phyloP scores from a whole-genome alignment of 92 coral and sea anemone species.

The Phenganax subtilis region DNA sequence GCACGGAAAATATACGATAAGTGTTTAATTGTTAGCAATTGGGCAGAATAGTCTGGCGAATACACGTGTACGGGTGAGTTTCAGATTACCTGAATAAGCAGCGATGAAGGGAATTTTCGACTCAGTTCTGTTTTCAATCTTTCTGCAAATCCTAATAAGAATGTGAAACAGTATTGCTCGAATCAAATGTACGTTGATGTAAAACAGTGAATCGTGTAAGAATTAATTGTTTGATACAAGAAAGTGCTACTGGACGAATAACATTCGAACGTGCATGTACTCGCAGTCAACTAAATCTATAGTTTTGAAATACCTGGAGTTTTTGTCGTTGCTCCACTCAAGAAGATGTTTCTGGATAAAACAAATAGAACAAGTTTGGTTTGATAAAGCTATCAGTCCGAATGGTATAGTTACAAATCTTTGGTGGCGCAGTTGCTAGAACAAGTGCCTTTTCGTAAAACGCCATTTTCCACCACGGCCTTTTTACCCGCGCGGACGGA shows the following conservation, averaged over 20 bases:
- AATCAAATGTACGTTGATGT: not conserved
- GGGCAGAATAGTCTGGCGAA: not conserved
- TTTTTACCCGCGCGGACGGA: too few relatives aligned
- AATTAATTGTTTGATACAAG: not conserved
- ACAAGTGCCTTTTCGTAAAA: too few relatives aligned
- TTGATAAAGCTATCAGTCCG: not conserved
- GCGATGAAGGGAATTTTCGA: conserved; percentile 52
- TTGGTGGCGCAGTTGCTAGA: too few relatives aligned
- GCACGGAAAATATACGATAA: not conserved
- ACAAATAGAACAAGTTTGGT: not conserved
- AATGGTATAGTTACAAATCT: not conserved
- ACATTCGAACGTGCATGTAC: not conserved
- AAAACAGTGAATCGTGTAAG: too few relatives aligned
- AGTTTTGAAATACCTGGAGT: conserved; percentile 10
- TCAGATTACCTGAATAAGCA: conserved; percentile 59
- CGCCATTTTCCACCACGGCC: too few relatives aligned
- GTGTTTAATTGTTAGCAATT: not conserved
- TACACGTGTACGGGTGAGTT: not conserved
- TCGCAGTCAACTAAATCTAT: not conserved
- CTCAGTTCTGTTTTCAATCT: conserved; percentile 74
- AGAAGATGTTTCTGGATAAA: conserved; percentile 22
- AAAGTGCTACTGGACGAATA: not conserved
- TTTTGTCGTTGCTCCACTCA: conserved; percentile 27
- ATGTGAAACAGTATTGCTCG: not conserved
- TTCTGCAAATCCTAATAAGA: conserved; percentile 68